Percentiles rank a stretch among this genome's conserved stretches.
Evolutionary conservation across 1,140 invertebrate species (phyloP).

Genomic region (Drosophila teissieri): DNA sequence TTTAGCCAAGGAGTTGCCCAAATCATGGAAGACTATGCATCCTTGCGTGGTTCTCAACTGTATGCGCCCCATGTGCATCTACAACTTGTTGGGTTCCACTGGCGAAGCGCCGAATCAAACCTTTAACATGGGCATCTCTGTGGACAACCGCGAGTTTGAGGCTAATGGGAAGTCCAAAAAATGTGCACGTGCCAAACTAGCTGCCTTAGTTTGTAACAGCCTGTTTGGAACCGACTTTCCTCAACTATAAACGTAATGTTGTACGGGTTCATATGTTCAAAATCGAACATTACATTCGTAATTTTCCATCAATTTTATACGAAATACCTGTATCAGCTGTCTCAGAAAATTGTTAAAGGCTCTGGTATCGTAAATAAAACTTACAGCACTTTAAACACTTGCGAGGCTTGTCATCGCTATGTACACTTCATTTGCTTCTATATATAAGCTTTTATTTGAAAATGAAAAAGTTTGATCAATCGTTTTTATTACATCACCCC

Average conservation of each 20-base stretch:
- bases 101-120: slow-evolving; percentile 87
- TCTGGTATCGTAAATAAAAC: too few species aligned
- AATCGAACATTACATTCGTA: too few species aligned
- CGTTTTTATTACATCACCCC: slow-evolving; percentile 20
- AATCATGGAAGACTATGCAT: slow-evolving; percentile 87
- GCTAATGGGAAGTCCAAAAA: slow-evolving; percentile 85
- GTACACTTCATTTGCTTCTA: too few species aligned
- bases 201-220: slow-evolving; percentile 84
- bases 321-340: too few species aligned
- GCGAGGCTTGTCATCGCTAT: too few species aligned
- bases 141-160: slow-evolving; percentile 85
- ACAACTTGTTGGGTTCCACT: slow-evolving; percentile 86
- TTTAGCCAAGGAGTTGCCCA: slow-evolving; percentile 84
- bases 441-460: too few species aligned
- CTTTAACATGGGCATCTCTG: slow-evolving; percentile 84
- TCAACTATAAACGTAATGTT: not conserved
- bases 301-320: too few species aligned
- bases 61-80: slow-evolving; percentile 88
- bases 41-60: slow-evolving; percentile 89
- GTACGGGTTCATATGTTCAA: too few species aligned
- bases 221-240: slow-evolving; percentile 82
- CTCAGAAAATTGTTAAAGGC: too few species aligned
- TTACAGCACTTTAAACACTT: too few species aligned
- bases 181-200: slow-evolving; percentile 85
- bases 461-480: not conserved